Evolutionary conservation across 2,113 vertebrate genomes (phyloP), one percentile per base, ranked within the genome.

Genomic region (Ciconia stormi): DNA sequence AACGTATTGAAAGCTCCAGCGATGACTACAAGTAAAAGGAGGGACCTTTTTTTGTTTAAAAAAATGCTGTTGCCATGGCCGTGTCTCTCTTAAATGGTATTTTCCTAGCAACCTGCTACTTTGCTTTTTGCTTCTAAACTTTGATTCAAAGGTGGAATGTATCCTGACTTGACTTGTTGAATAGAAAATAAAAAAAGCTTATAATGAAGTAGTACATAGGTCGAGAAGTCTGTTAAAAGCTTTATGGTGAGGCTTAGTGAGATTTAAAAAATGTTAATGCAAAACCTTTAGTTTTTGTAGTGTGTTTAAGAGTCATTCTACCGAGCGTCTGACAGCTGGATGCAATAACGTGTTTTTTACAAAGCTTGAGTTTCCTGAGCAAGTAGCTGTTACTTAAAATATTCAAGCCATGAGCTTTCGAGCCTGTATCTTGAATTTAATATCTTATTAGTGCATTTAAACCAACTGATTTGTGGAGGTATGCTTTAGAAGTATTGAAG

Each of bases 181-280:
- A 21, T 7, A 34, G 84, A 47, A 80, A 72, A 77, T 46, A 16
- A 67, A 44, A 44, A 66, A 47, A 52, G 88, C 90, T 88, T 59
- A 13, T 71, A 38, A 65, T 55, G 53, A 69, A 65, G 89, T 44
- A 20, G n/a, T 40, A 16, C 79, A 25, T 52, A 42, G 62, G 82
- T 61, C 0, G 3, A 13, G 89, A 72, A 74, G 76, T 59, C 49
- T 90, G 34, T 69, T 63, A 85, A 76, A 88, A 83, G 86, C 91
- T 77, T 90, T 72, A 16, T 58, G 70, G 49, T 7, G 90, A 85
- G 85, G 82, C 79, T 90, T 88, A 86, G 74, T 5, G 82, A 90
- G 88, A 23, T 84, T 85, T 90, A 34, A 46, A 71, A 79, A 19
- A 9, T 3, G 67, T 52, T 36, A 72, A 62, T 42, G 40, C 80